A percentile compares a stretch with the other conserved stretches of the same genome.
These are phyloP conservation scores for Antigone vipio DNA, from an alignment of 2,113 vertebrate species.

Conservation along the genomic window DNA sequence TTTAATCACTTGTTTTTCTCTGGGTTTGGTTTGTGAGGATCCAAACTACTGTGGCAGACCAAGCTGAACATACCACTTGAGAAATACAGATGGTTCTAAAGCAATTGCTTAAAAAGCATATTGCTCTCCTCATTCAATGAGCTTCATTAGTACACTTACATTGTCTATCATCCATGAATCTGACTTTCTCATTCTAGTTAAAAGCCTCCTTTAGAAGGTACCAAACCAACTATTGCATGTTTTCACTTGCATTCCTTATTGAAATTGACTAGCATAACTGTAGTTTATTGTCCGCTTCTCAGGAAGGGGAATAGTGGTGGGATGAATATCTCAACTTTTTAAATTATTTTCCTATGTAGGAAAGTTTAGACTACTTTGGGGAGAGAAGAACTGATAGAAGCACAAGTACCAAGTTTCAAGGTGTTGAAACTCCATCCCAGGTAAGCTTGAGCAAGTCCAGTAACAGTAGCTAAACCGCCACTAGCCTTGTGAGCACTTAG, in stretches of 20 bases:
- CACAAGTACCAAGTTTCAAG: conserved; percentile 89
- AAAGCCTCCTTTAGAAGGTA: neutral
- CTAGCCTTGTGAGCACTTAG: neutral
- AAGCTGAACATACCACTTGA: neutral
- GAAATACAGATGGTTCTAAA: neutral
- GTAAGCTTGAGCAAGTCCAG: conserved; percentile 58
- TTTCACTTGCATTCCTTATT: neutral
- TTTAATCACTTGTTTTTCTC: neutral
- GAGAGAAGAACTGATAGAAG: conserved; percentile 90
- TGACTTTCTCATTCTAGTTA: neutral
- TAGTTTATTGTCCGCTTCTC: neutral
- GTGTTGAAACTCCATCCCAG: conserved; percentile 97
- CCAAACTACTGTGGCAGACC: neutral
- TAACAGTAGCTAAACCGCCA: neutral
- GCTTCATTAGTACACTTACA: neutral
- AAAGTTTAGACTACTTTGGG: conserved; percentile 91
- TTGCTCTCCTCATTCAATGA: neutral
- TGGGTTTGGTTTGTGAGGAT: neutral
- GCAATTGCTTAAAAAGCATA: neutral
- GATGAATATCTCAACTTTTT: neutral
- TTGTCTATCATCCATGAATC: neutral
- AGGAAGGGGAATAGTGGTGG: neutral
- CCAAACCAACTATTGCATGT: neutral
- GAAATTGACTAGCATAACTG: neutral
- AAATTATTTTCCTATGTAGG: conserved; percentile 64